Conservation (phyloP, 2,888 invertebrate species). For the Tineola bisselliella region DNA sequence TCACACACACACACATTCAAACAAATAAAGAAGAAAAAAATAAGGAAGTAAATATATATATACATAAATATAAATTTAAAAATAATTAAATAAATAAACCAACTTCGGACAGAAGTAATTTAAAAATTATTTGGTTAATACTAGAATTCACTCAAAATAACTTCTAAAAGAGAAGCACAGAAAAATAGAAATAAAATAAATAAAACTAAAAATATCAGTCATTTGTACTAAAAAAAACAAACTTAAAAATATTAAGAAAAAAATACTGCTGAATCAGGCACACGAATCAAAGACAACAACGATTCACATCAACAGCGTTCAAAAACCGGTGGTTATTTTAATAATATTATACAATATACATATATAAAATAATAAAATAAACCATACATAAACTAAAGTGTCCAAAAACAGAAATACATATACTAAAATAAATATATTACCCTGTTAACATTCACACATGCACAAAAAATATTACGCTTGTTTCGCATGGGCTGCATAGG, state of each 20-base stretch:
- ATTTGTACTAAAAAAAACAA: slow-evolving; percentile 22
- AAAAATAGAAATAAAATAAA: slow-evolving; percentile 19
- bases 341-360: background rate
- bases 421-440: slow-evolving; percentile 13
- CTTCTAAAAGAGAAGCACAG: slow-evolving; percentile 17
- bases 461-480: slow-evolving; percentile 32
- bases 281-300: slow-evolving; percentile 9
- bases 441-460: too few species aligned
- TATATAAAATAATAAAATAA: slow-evolving; percentile 21
- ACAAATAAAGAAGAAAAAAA: slow-evolving; percentile 24
- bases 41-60: slow-evolving; percentile 20
- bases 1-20: slow-evolving; percentile 33
- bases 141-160: slow-evolving; percentile 18
- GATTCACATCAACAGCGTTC: background rate
- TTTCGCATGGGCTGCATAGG: slow-evolving; percentile 72
- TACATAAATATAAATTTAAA: slow-evolving; percentile 23
- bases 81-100: background rate
- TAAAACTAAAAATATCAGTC: slow-evolving; percentile 29
- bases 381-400: slow-evolving; percentile 15
- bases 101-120: slow-evolving; percentile 48
- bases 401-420: slow-evolving; percentile 5
- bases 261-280: slow-evolving; percentile 17
- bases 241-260: slow-evolving; percentile 21
- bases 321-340: slow-evolving; percentile 32
- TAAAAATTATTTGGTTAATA: slow-evolving; percentile 34